Evolutionary conservation across 2,113 vertebrate species (phyloP), one percentile per base, ranked within the genome.

Genomic region (Rhineura floridana): DNA sequence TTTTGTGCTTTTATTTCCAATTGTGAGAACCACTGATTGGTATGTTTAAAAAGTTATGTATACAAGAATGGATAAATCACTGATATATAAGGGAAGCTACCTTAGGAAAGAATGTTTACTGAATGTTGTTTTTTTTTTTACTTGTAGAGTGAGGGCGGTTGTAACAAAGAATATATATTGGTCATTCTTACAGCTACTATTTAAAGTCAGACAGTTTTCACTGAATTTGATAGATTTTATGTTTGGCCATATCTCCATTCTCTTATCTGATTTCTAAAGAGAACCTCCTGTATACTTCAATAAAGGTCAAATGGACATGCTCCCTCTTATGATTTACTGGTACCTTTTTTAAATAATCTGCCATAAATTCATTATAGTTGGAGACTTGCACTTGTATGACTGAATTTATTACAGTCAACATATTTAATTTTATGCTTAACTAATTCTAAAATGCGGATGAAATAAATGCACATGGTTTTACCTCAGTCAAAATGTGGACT

Each of bases 21-120:
- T 98, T 99, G 98, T 99, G 98, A 98, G 97, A 99, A 99, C 98
- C 98, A 99, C 98, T 99, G 98, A 99, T 98, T 98, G 98, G 98
- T 99, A 98, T 99, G 98, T 98, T 98, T 97, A 98, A 98, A 97
- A 99, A 97, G 98, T 98, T 98, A 98, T 99, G 98, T 98, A 98
- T 98, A 98, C 98, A 98, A 97, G 96, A 98, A 98, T 97, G 97
- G 97, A 96, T 96, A 98, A 98, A 98, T 98, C 97, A 98, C 97
- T 98, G 98, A 97, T 97, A 98, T 98, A 98, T 98, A 98, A 99
- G 98, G 98, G 98, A 98, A 98, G 97, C 96, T 98, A 98, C 98
- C 98, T 99, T 98, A 98, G 97, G 97, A 97, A 98, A 98, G 98
- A 98, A 98, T 98, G 98, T 98, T 98, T 99, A 98, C 98, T 98